Conservation (phyloP, 2,113 vertebrate genomes). For the Perca flavescens region DNA sequence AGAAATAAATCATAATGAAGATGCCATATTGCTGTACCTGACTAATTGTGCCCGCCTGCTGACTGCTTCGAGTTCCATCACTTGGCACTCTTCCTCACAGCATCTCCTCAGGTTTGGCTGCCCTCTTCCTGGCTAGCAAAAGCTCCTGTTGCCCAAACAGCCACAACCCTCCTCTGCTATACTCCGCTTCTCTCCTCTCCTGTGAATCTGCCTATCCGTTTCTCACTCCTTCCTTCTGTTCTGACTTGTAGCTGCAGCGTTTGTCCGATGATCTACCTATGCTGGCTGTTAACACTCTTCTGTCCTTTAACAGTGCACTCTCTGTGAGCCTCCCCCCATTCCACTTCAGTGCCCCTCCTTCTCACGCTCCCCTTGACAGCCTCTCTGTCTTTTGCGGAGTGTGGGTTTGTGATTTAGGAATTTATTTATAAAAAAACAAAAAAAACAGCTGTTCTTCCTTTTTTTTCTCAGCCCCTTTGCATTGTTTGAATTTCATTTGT, state of each 20-base stretch:
- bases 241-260: conserved; percentile 42
- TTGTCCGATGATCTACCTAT: conserved; percentile 70
- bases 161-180: conserved; percentile 12
- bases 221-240: conserved; percentile 24
- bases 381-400: conserved; percentile 65
- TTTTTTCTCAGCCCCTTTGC: conserved; percentile 22
- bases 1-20: conserved; percentile 28
- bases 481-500: conserved; percentile 45
- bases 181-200: conserved; percentile 6
- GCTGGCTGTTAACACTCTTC: conserved; percentile 51
- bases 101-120: conserved; percentile 60
- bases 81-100: conserved; percentile 71
- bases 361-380: conserved; percentile 61
- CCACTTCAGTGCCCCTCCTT: conserved; percentile 63
- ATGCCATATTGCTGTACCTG: conserved; percentile 74
- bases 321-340: conserved; percentile 65
- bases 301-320: conserved; percentile 70
- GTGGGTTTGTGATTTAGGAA: conserved; percentile 70
- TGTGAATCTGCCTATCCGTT: conserved; percentile 46
- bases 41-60: conserved; percentile 64
- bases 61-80: conserved; percentile 69
- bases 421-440: conserved; percentile 18
- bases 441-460: conserved; percentile 67
- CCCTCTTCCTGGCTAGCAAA: conserved; percentile 48
- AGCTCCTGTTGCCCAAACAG: conserved; percentile 58